Base-by-base conservation (phyloP, 1,140 invertebrate species). In the Oryzaephilus surinamensis region DNA sequence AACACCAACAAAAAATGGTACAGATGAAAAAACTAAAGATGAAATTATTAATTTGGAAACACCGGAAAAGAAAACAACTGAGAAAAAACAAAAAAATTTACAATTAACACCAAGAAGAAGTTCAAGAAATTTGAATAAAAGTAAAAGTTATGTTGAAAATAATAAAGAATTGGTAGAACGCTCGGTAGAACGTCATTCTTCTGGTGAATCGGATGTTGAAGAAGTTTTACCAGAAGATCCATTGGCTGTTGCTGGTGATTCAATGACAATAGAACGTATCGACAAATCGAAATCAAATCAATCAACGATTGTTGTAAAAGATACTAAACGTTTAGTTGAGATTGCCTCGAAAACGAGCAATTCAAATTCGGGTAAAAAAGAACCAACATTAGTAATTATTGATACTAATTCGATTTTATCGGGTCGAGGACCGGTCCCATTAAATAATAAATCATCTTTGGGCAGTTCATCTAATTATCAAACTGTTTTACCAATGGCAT, bases 371-470 rank as follows among this genome's bases (percentile, higher is more conserved):
- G 70, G 69, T 32, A 71, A 81, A 48, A 83, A 82, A 48, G 79
- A 84, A 55, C 77, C 79, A 2, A 83, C 79, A 2, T 64, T 84
- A 47, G 81, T 85, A 16, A 82, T 85, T 32, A 81, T 85, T 39
- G 81, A 84, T 51, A 82, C 79, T 3, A 81, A 84, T 67, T 76
- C 77, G 7, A 79, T 80, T 48, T 54, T 79, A 21, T 74, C 73
- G 28, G 75, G 73, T 4, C 69, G 73, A 41, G 76, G 75, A 29
- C 71, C 73, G 13, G 60, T 78, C 11, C 73, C 76, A 35, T 61
- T 77, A 3, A 64, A 60, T 27, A 53, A 17, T 37, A 56, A 19
- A 8, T 44, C 36, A 15, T 21, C 34, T 23, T n/a, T 38, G 16
- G 11, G 18, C 24, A 29, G 23, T 36, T 16, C 41, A 6, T n/a